Evolutionary conservation across 2,113 vertebrate species (phyloP).

Genomic region (Cebus imitator): DNA sequence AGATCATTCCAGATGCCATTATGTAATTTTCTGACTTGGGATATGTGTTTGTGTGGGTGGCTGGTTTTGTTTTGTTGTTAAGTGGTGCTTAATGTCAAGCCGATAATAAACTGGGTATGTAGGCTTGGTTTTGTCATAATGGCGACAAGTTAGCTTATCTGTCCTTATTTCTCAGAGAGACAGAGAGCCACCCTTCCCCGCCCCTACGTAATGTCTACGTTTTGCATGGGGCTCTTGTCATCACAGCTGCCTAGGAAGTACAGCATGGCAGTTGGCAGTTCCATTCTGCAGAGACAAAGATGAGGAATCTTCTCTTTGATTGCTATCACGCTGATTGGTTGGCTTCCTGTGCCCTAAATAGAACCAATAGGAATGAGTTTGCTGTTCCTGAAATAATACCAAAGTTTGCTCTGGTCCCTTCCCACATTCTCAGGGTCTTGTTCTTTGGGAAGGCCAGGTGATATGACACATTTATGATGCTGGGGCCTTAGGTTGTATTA

Average conservation of each 20-base stretch:
- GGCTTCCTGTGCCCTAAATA: background rate
- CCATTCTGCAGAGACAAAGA: background rate
- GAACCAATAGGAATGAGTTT: background rate
- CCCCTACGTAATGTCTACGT: background rate
- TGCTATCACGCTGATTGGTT: background rate
- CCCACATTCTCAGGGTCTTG: background rate
- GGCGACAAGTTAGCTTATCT: constrained; percentile 67
- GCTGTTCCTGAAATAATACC: background rate
- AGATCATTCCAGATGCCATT: constrained; percentile 74
- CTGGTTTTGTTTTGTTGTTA: constrained; percentile 77
- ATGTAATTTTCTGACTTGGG: constrained; percentile 76
- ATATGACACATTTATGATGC: background rate
- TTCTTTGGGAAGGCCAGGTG: background rate
- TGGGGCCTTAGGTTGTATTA: background rate
- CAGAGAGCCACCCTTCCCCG: background rate
- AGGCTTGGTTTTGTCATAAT: constrained; percentile 77
- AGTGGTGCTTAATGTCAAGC: constrained; percentile 78
- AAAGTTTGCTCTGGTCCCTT: constrained; percentile 1
- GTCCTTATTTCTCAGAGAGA: constrained; percentile 52
- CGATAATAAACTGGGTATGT: constrained; percentile 78
- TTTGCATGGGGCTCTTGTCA: constrained; percentile 4
- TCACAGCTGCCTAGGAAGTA: constrained; percentile 36
- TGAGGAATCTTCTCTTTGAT: background rate
- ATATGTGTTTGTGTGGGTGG: constrained; percentile 71
- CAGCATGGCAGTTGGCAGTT: background rate